Percentiles rank a stretch among this genome's conserved stretches.
Evolutionary conservation across 1,140 invertebrate species (phyloP).

Genomic region (Ruditapes philippinarum): DNA sequence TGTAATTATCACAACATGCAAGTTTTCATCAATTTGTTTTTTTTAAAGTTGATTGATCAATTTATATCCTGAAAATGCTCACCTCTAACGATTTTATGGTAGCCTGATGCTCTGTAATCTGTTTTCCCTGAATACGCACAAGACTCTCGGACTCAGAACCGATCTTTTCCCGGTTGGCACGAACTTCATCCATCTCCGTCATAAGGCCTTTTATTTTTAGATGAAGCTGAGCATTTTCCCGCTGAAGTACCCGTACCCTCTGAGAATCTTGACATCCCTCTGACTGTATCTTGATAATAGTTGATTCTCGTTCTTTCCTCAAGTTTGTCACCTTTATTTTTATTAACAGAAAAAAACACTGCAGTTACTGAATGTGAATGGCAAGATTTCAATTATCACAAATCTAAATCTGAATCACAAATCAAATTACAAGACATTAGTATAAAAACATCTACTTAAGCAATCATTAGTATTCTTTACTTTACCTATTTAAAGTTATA

Average conservation of each 20-base stretch:
- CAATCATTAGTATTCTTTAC: no score
- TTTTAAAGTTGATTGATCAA: no score
- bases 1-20: no score
- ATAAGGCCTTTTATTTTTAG: slow-evolving; percentile 84
- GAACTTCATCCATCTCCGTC: slow-evolving; percentile 85
- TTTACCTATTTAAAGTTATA: no score
- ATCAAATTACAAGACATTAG: no score
- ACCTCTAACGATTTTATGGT: slow-evolving; percentile 84
- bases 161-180: slow-evolving; percentile 82
- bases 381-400: no score
- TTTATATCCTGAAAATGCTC: no score
- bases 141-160: slow-evolving; percentile 82
- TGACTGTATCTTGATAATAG: slow-evolving; percentile 80
- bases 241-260: slow-evolving; percentile 82
- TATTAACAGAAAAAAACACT: background rate
- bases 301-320: slow-evolving; percentile 83
- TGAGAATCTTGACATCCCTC: slow-evolving; percentile 82
- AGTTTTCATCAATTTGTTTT: no score
- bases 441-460: no score
- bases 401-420: no score
- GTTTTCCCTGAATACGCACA: slow-evolving; percentile 82
- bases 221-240: slow-evolving; percentile 85
- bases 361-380: no score
- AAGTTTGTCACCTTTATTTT: slow-evolving; percentile 83
- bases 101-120: slow-evolving; percentile 80